A percentile compares a stretch with the other conserved stretches of the same genome.
Conservation (phyloP, 2,113 vertebrate species). For the Limnothrissa miodon region DNA sequence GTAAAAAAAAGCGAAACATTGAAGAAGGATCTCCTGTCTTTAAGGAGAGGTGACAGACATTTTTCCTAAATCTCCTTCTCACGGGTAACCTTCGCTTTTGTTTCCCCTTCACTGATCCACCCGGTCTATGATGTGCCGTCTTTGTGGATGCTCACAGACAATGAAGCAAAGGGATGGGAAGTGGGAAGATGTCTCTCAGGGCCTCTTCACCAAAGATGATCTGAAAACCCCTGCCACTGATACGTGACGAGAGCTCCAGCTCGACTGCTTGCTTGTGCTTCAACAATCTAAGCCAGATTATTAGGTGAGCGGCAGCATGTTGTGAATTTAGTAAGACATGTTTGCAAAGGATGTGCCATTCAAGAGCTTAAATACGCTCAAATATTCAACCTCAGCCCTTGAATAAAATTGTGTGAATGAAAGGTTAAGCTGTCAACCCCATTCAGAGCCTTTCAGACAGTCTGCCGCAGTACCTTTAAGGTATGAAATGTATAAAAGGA, state of each 20-base stretch:
- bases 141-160: background rate
- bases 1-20: background rate
- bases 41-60: conserved; percentile 4
- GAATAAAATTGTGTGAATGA: conserved; percentile 7
- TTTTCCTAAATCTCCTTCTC: background rate
- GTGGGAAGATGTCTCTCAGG: background rate
- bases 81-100: background rate
- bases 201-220: background rate
- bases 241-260: background rate
- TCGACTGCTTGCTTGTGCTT: background rate
- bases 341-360: background rate
- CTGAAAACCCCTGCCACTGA: background rate
- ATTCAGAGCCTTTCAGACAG: background rate
- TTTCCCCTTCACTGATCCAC: background rate
- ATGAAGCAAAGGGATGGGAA: too few species aligned
- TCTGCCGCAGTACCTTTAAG: too few species aligned
- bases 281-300: background rate
- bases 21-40: background rate
- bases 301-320: background rate
- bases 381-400: background rate
- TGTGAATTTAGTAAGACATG: background rate
- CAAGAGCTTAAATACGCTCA: background rate
- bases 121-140: background rate
- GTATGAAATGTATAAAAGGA: too few species aligned
- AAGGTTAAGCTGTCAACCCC: background rate